These are phyloP conservation scores for Chiloscyllium punctatum DNA, from an alignment of 2,797 vertebrate genomes.

Conservation along the genomic window DNA sequence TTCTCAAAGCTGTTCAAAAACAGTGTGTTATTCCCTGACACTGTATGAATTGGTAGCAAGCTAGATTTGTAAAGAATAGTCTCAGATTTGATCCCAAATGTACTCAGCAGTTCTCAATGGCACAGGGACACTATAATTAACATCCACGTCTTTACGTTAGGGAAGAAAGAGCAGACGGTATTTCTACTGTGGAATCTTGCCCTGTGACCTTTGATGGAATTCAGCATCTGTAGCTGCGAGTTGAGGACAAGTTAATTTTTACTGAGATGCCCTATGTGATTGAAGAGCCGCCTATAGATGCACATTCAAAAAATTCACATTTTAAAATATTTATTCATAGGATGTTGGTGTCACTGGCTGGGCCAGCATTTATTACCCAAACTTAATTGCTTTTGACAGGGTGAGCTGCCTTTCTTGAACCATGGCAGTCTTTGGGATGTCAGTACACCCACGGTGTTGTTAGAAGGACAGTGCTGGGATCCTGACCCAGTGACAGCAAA, in stretches of 20 bases:
- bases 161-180: background rate
- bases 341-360: too few species aligned
- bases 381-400: too few species aligned
- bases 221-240: background rate
- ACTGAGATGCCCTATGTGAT: background rate
- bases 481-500: too few species aligned
- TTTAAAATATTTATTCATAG: too few species aligned
- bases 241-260: background rate
- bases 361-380: too few species aligned
- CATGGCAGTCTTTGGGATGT: too few species aligned
- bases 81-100: background rate
- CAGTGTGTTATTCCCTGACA: background rate
- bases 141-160: background rate
- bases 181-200: background rate
- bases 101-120: background rate
- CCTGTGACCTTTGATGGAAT: background rate
- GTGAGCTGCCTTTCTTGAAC: too few species aligned
- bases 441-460: too few species aligned
- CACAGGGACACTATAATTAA: background rate
- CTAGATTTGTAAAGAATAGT: background rate
- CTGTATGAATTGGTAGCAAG: background rate
- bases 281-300: background rate
- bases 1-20: background rate
- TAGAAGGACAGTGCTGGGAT: too few species aligned
- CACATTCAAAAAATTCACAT: background rate